phyloP scores from a whole-genome alignment of 2,888 invertebrate species.

The Aporophyla nigra region DNA sequence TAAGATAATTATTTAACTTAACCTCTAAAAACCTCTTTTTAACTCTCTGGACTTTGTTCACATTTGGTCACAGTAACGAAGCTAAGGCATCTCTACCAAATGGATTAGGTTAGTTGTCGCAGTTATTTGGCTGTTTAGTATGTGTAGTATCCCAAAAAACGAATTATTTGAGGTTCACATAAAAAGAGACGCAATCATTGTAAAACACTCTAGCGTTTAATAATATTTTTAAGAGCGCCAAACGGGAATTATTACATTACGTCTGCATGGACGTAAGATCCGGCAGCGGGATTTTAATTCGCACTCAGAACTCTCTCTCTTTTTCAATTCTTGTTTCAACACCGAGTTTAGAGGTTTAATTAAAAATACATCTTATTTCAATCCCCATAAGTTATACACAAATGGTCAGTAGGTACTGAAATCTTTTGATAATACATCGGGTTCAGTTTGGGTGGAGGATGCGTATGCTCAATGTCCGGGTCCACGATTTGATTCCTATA shows the following conservation, averaged over 20 bases:
- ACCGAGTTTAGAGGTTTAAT: not conserved
- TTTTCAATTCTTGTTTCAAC: no score
- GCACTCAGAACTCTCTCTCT: no score
- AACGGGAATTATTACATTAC: not conserved
- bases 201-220: not conserved
- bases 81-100: no score
- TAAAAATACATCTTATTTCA: not conserved
- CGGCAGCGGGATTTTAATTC: no score
- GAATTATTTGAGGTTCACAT: not conserved
- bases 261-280: no score
- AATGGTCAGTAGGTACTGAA: conserved; percentile 27
- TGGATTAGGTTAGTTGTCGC: not conserved
- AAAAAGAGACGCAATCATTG: not conserved
- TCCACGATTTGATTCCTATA: conserved; percentile 27
- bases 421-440: conserved; percentile 23
- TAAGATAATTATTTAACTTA: not conserved
- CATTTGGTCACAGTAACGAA: not conserved
- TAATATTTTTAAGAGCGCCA: not conserved
- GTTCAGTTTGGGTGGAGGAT: conserved; percentile 29
- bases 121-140: not conserved
- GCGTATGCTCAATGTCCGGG: conserved; percentile 8
- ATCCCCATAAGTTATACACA: conserved; percentile 24
- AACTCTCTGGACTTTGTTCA: not conserved
- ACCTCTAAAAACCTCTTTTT: not conserved
- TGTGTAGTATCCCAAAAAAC: not conserved